These are phyloP conservation scores for Campoplex capitator DNA, from an alignment of 2,888 invertebrate genomes.

Conservation along the genomic window DNA sequence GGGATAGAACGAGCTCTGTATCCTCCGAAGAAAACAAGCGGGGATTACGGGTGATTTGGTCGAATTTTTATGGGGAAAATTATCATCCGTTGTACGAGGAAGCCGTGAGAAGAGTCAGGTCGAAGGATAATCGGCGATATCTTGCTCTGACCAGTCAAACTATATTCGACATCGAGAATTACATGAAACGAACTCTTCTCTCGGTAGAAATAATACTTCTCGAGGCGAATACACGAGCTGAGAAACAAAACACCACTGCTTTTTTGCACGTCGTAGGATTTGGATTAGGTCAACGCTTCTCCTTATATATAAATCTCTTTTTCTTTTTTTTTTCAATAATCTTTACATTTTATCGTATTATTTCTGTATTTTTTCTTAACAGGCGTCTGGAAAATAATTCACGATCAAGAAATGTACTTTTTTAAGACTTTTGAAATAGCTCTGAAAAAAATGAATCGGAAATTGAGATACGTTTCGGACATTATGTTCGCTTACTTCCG, in stretches of 20 bases:
- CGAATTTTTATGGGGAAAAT: constrained; percentile 80
- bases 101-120: constrained; percentile 73
- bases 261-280: constrained; percentile 89
- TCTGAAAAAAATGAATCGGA: constrained; percentile 85
- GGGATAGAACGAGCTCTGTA: constrained; percentile 4
- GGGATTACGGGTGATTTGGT: constrained; percentile 78
- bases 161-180: constrained; percentile 82
- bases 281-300: constrained; percentile 82
- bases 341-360: background rate
- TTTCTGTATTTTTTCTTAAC: background rate
- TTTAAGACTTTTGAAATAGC: constrained; percentile 88
- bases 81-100: constrained; percentile 81
- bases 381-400: constrained; percentile 89
- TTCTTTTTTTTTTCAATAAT: background rate
- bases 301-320: background rate
- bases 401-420: constrained; percentile 88
- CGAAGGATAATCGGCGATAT: constrained; percentile 79
- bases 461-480: constrained; percentile 86
- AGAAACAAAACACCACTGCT: constrained; percentile 85
- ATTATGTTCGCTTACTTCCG: constrained; percentile 89
- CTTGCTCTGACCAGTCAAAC: constrained; percentile 76
- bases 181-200: constrained; percentile 82
- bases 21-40: constrained; percentile 73
- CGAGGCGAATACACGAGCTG: constrained; percentile 88
- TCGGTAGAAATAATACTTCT: constrained; percentile 87